These are phyloP conservation scores for Antheraea mylitta DNA, from an alignment of 1,140 invertebrate genomes.

Conservation along the genomic window DNA sequence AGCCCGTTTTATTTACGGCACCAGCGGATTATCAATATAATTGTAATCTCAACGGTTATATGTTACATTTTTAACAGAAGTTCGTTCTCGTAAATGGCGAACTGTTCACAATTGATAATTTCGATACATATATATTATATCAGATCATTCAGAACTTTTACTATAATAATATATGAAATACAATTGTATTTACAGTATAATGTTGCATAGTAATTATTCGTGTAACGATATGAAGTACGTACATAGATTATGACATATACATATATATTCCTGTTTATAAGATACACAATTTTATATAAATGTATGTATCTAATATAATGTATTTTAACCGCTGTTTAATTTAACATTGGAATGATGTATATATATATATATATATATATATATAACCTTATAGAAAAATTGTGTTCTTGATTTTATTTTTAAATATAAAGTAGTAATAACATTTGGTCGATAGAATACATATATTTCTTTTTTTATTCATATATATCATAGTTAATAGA, in stretches of 20 bases:
- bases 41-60: background rate
- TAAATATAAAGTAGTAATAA: too few species aligned
- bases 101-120: too few species aligned
- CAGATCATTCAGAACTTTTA: too few species aligned
- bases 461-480: background rate
- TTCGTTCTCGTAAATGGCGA: too few species aligned
- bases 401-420: background rate
- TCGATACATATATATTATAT: too few species aligned
- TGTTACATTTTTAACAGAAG: background rate
- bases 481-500: background rate
- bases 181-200: background rate
- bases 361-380: too few species aligned
- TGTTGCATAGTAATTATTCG: background rate
- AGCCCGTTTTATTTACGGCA: too few species aligned
- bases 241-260: background rate
- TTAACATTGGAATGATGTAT: too few species aligned
- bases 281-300: conserved; percentile 1
- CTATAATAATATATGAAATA: too few species aligned
- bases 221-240: background rate
- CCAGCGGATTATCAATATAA: background rate
- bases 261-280: background rate
- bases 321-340: too few species aligned
- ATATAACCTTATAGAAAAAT: too few species aligned
- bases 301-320: background rate
- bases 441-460: too few species aligned